Evolutionary conservation across 2,888 invertebrate species (phyloP).

Genomic region (Meiosimyza decipiens): DNA sequence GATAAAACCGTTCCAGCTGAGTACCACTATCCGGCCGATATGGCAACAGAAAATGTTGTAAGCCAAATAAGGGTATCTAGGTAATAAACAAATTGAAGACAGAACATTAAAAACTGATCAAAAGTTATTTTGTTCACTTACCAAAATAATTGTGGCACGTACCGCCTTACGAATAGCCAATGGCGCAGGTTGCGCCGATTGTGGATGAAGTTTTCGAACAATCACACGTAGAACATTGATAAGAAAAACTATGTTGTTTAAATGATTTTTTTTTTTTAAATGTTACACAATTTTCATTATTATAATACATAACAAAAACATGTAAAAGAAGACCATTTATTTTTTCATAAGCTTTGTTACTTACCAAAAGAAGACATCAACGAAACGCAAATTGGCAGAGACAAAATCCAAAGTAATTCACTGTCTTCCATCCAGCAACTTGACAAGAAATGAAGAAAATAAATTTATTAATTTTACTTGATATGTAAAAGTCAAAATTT

Average conservation of each 20-base stretch:
- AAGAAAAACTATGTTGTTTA: slow-evolving; percentile 70
- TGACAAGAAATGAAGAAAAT: slow-evolving; percentile 5
- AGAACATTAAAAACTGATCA: background rate
- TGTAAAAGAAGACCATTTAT: background rate
- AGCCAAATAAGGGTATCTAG: slow-evolving; percentile 78
- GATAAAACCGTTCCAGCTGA: slow-evolving; percentile 72
- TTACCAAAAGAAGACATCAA: slow-evolving; percentile 72
- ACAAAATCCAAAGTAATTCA: slow-evolving; percentile 73
- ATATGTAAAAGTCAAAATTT: background rate
- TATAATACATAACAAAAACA: background rate
- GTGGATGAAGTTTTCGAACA: slow-evolving; percentile 73
- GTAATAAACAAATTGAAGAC: slow-evolving; percentile 28
- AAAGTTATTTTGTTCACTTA: slow-evolving; percentile 49
- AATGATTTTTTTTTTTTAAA: no score
- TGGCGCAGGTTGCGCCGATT: slow-evolving; percentile 72
- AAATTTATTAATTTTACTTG: background rate
- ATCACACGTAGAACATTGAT: slow-evolving; percentile 76
- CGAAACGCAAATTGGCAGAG: slow-evolving; percentile 72
- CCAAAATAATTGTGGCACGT: slow-evolving; percentile 78
- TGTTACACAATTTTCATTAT: no score
- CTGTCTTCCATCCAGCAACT: slow-evolving; percentile 79
- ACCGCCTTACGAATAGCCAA: slow-evolving; percentile 74
- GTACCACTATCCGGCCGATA: slow-evolving; percentile 73
- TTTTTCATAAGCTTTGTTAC: slow-evolving; percentile 28
- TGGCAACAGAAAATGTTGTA: slow-evolving; percentile 78